phyloP scores from a whole-genome alignment of 2,888 invertebrate genomes.

The Noctua fimbriata region DNA sequence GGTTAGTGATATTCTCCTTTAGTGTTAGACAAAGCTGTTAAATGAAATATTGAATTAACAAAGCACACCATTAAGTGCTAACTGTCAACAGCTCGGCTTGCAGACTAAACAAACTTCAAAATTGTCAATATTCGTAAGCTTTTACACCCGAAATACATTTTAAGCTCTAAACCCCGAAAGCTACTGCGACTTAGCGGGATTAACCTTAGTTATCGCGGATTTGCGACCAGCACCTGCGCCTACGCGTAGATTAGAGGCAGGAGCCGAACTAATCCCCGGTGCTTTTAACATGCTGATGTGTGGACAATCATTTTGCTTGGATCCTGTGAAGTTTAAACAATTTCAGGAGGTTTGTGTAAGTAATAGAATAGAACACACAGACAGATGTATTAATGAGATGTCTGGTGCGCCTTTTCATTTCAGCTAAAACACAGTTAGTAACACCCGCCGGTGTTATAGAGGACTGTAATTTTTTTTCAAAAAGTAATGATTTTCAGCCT shows the following conservation, averaged over 20 bases:
- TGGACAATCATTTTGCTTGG: neutral
- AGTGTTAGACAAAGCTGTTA: neutral
- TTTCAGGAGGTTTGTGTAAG: neutral
- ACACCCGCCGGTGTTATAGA: neutral
- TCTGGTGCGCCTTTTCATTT: neutral
- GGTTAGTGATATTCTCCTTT: neutral
- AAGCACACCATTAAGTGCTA: neutral
- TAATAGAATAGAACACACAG: neutral
- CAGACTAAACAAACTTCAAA: slow-evolving; percentile 6
- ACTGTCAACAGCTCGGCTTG: neutral
- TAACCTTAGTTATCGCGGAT: slow-evolving; percentile 54
- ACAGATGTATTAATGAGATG: neutral
- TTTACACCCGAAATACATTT: slow-evolving; percentile 14
- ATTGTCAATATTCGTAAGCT: slow-evolving; percentile 8
- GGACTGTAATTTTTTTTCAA: neutral
- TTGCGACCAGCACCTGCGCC: slow-evolving; percentile 48
- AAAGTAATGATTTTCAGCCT: neutral
- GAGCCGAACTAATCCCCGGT: slow-evolving; percentile 13
- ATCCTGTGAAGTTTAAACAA: neutral
- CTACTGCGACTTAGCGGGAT: slow-evolving; percentile 31
- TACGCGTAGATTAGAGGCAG: slow-evolving; percentile 38
- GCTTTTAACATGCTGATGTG: slow-evolving; percentile 13
- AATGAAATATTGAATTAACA: neutral
- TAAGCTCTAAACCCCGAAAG: slow-evolving; percentile 25
- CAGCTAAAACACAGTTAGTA: neutral